phyloP scores from a whole-genome alignment of 2,888 invertebrate species.

The Pristionchus arcanus region DNA sequence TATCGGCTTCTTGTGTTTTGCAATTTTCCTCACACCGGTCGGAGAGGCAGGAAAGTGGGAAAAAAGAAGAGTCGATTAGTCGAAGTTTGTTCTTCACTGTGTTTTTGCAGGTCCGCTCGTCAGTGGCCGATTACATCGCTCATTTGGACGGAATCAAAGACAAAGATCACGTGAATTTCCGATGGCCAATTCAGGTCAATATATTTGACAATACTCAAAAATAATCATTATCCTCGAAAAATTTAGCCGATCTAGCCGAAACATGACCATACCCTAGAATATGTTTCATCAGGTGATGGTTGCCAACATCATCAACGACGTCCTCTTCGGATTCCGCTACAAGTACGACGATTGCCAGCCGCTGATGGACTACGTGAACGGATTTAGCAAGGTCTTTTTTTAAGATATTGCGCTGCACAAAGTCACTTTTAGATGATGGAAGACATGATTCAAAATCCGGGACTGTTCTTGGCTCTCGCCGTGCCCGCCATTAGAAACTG shows the following conservation, averaged over 20 bases:
- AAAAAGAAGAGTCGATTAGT: no score
- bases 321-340: slow-evolving; percentile 34
- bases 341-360: slow-evolving; percentile 48
- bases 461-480: not conserved
- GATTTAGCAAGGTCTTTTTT: slow-evolving; percentile 19
- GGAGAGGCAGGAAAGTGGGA: no score
- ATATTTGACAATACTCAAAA: no score
- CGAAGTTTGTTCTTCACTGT: no score
- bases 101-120: not conserved
- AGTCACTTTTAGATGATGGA: not conserved
- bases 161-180: not conserved
- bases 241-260: no score
- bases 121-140: not conserved
- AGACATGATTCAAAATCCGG: not conserved
- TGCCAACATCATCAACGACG: slow-evolving; percentile 52
- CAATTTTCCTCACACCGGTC: no score
- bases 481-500: not conserved
- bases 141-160: not conserved
- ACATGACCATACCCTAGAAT: no score
- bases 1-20: no score
- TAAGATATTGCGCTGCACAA: not conserved
- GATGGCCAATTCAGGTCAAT: slow-evolving; percentile 32
- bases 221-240: no score
- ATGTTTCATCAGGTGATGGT: slow-evolving; percentile 46
- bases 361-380: slow-evolving; percentile 26